Percentiles rank a stretch among this genome's conserved stretches.
Evolutionary conservation across 1,140 invertebrate species (phyloP).

Genomic region (Lasioglossum albipes): DNA sequence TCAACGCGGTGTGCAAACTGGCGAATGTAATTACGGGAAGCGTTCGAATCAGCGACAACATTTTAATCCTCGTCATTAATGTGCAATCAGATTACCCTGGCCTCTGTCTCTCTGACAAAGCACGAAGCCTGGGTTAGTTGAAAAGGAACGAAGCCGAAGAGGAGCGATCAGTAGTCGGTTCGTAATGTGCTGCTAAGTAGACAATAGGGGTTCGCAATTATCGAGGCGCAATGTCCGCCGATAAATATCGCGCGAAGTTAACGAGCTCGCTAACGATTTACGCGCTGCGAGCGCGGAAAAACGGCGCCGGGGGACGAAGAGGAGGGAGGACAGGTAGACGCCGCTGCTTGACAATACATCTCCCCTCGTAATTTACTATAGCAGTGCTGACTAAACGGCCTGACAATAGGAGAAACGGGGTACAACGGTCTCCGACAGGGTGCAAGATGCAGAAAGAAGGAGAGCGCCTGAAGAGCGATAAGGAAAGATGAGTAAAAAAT

Average conservation of each 20-base stretch:
- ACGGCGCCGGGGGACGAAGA: not conserved
- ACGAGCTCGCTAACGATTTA: slow-evolving; percentile 47
- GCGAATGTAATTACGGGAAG: too few relatives aligned
- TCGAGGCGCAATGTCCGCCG: not conserved
- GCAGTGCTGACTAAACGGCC: slow-evolving; percentile 21
- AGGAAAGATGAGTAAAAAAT: too few relatives aligned
- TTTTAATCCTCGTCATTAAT: too few relatives aligned
- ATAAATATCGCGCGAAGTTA: slow-evolving; percentile 43
- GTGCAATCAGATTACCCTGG: too few relatives aligned
- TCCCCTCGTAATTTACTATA: slow-evolving; percentile 44
- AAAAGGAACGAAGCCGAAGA: slow-evolving; percentile 6
- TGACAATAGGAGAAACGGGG: not conserved
- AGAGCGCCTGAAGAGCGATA: not conserved
- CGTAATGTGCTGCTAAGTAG: slow-evolving; percentile 28
- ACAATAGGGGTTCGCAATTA: slow-evolving; percentile 34
- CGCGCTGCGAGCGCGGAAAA: slow-evolving; percentile 41
- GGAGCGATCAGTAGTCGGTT: slow-evolving; percentile 10
- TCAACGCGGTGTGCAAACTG: too few relatives aligned
- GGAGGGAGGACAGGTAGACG: not conserved
- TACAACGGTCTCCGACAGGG: not conserved
- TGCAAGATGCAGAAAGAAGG: not conserved
- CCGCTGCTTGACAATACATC: slow-evolving; percentile 16
- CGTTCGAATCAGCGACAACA: too few relatives aligned
- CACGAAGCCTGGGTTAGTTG: too few relatives aligned
- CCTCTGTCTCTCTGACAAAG: too few relatives aligned